Percentiles rank a stretch among this genome's conserved stretches.
These are phyloP conservation scores for Eutrigla gurnardus DNA, from an alignment of 2,797 vertebrate species.

Conservation along the genomic window DNA sequence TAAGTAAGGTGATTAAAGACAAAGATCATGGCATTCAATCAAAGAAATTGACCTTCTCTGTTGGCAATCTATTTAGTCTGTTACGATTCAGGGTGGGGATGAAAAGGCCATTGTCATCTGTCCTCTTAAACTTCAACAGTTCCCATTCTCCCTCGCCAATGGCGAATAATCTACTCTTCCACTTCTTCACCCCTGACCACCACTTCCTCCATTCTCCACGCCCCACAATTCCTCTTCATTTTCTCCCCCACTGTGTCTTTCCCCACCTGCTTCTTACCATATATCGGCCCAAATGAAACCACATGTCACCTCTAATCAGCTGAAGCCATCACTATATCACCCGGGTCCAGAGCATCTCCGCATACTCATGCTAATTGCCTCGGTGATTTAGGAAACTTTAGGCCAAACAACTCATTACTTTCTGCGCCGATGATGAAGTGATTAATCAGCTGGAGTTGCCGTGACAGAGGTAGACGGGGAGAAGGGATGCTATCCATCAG, in stretches of 20 bases:
- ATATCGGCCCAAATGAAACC: conserved; percentile 21
- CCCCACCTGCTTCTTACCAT: conserved; percentile 1
- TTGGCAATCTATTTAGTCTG: conserved; percentile 50
- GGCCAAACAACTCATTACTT: conserved; percentile 81
- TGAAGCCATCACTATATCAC: conserved; percentile 48
- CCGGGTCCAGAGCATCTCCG: conserved; percentile 37
- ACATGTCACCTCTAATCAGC: conserved; percentile 57
- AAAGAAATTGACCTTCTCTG: conserved; percentile 67
- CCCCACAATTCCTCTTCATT: neutral
- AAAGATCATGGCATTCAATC: conserved; percentile 57
- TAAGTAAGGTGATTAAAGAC: conserved; percentile 58
- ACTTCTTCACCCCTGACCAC: neutral
- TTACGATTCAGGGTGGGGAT: conserved; percentile 47
- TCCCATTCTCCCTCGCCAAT: conserved; percentile 37
- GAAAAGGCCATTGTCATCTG: conserved; percentile 44
- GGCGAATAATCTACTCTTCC: conserved; percentile 33
- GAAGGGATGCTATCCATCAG: conserved; percentile 76
- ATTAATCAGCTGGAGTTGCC: conserved; percentile 76
- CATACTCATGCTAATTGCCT: conserved; percentile 72
- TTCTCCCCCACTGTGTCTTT: conserved; percentile 1
- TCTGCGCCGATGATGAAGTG: conserved; percentile 70
- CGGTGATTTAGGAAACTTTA: conserved; percentile 75
- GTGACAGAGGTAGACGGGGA: conserved; percentile 63
- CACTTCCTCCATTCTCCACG: neutral
- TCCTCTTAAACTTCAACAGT: conserved; percentile 47